phyloP scores from a whole-genome alignment of 2,888 invertebrate genomes.

The Ichneumon xanthorius region DNA sequence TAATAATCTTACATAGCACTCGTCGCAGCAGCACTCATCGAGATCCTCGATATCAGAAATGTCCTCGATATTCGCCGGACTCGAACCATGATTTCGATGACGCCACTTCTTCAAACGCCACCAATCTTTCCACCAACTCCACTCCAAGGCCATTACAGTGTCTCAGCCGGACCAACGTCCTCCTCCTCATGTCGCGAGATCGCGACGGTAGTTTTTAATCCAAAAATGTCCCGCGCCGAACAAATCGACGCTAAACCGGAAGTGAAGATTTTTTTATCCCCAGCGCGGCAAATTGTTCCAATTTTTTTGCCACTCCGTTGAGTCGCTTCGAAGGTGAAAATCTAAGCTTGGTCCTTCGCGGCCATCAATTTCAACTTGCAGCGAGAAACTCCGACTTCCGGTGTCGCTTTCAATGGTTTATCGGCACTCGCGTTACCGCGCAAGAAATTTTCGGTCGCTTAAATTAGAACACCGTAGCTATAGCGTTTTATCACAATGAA shows the following conservation, averaged over 20 bases:
- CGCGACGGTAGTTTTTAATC: neutral
- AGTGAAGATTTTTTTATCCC: too few relatives aligned
- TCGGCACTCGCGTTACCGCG: too few relatives aligned
- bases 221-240: too few relatives aligned
- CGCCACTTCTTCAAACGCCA: conserved; percentile 91
- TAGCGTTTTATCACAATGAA: neutral
- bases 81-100: conserved; percentile 78
- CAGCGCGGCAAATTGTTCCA: neutral
- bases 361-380: neutral
- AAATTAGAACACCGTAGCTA: neutral
- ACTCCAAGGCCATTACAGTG: conserved; percentile 87
- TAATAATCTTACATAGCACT: conserved; percentile 87
- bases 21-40: conserved; percentile 90
- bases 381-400: neutral
- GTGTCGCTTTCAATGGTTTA: neutral
- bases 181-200: conserved; percentile 19
- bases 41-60: conserved; percentile 85
- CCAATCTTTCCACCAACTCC: conserved; percentile 93
- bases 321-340: neutral
- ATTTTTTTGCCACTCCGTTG: neutral
- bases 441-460: too few relatives aligned
- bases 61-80: conserved; percentile 73
- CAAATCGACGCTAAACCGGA: too few relatives aligned
- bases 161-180: neutral
- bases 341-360: neutral